Conservation (phyloP, 1,140 invertebrate genomes). For the Drosophila aff. region DNA sequence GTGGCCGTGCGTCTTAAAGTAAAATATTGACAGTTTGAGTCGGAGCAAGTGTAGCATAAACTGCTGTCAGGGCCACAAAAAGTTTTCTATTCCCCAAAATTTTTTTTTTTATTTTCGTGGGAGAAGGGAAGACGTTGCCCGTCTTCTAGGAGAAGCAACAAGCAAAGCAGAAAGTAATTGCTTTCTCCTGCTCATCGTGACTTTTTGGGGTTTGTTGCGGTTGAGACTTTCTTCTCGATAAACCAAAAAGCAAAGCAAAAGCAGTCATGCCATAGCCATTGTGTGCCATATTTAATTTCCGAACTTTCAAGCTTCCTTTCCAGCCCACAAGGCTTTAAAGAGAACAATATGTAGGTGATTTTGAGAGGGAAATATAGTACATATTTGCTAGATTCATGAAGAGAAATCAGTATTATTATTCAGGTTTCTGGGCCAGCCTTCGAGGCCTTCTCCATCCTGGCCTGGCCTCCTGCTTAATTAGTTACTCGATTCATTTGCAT, state of each 20-base stretch:
- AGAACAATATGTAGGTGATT: conserved; percentile 13
- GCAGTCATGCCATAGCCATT: conserved; percentile 35
- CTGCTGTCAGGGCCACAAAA: conserved; percentile 68
- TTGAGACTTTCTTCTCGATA: conserved; percentile 36
- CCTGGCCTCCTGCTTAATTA: conserved; percentile 32
- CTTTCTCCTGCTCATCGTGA: conserved; percentile 69
- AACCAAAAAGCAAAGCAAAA: conserved; percentile 18
- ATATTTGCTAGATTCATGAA: conserved; percentile 2
- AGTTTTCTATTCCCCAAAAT: conserved; percentile 48
- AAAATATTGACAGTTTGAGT: conserved; percentile 80
- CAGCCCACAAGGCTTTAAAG: conserved; percentile 29
- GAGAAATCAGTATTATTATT: conserved; percentile 18
- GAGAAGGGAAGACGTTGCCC: not conserved
- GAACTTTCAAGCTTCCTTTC: conserved; percentile 7
- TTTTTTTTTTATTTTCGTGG: conserved; percentile 2
- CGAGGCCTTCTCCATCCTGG: conserved; percentile 3
- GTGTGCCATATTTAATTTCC: conserved; percentile 62
- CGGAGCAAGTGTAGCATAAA: conserved; percentile 74
- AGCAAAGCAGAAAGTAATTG: conserved; percentile 76
- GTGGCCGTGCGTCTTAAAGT: conserved; percentile 69
- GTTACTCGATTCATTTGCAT: conserved; percentile 41
- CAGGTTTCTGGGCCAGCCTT: conserved; percentile 25
- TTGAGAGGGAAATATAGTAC: not conserved
- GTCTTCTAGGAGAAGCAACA: conserved; percentile 65
- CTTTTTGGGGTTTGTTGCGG: conserved; percentile 45